Conservation (phyloP, 2,888 invertebrate species). For the Oscheius sp. region DNA sequence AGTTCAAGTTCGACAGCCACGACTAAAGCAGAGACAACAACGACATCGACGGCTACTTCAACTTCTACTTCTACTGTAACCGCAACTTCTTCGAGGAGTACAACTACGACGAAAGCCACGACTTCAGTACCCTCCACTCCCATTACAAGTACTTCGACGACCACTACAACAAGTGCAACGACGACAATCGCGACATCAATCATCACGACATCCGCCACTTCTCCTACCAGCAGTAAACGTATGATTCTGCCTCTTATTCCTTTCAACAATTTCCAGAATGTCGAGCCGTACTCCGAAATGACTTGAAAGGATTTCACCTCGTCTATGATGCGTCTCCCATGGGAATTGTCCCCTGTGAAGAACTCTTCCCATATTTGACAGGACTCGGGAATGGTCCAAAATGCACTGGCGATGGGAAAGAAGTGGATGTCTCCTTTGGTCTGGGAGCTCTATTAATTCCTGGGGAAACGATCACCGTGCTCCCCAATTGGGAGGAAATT, state of each 20-base stretch:
- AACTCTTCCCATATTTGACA: slow-evolving; percentile 28
- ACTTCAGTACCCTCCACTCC: neutral
- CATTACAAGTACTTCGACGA: neutral
- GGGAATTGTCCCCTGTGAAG: slow-evolving; percentile 41
- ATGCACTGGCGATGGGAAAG: slow-evolving; percentile 45
- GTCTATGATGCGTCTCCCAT: slow-evolving; percentile 27
- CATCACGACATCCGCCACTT: neutral
- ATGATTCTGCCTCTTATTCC: too few relatives aligned
- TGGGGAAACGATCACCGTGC: neutral
- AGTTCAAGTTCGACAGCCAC: neutral
- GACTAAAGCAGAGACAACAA: neutral
- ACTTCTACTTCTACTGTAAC: neutral
- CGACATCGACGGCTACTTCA: neutral
- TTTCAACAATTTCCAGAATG: neutral
- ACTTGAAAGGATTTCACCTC: neutral
- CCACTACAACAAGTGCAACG: neutral
- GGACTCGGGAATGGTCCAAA: slow-evolving; percentile 43
- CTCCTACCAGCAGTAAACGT: neutral
- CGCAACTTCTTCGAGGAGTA: neutral
- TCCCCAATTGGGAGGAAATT: neutral
- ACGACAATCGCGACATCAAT: neutral
- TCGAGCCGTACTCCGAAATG: neutral
- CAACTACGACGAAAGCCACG: neutral
- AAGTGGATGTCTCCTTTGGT: slow-evolving; percentile 44
- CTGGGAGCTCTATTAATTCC: neutral